A percentile compares a stretch with the other conserved stretches of the same genome.
Conservation (phyloP, 2,113 vertebrate genomes). For the Lophochroa leadbeateri region DNA sequence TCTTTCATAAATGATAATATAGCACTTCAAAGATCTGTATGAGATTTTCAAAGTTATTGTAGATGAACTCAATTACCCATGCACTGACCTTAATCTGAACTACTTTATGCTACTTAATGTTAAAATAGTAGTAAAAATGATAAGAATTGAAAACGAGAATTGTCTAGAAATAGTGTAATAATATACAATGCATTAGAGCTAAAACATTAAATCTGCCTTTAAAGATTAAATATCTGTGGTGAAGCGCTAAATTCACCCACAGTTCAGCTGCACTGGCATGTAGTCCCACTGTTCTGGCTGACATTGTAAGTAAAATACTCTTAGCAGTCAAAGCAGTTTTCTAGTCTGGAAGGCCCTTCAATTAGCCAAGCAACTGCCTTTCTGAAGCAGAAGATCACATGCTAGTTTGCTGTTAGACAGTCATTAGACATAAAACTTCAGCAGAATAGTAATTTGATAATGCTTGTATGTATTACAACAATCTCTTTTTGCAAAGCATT, state of each 20-base stretch:
- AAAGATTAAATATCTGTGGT: constrained; percentile 16
- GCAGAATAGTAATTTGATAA: constrained; percentile 43
- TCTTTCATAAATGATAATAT: constrained; percentile 13
- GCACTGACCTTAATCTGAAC: constrained; percentile 12
- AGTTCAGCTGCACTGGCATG: background rate
- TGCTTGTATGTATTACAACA: background rate
- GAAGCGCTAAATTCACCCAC: background rate
- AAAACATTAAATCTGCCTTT: constrained; percentile 23
- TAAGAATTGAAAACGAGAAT: background rate
- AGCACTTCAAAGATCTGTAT: background rate
- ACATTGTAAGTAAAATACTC: background rate
- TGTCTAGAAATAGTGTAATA: background rate
- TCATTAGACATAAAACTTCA: constrained; percentile 2
- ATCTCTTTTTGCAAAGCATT: background rate
- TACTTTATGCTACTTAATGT: background rate
- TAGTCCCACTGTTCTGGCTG: background rate
- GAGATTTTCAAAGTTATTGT: background rate
- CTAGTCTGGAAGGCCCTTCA: constrained; percentile 1
- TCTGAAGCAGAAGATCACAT: background rate
- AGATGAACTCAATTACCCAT: constrained; percentile 23
- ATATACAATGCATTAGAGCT: background rate
- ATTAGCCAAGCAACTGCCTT: constrained; percentile 16
- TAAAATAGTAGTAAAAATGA: constrained; percentile 12
- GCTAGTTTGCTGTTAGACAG: background rate
- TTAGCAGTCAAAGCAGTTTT: background rate